Percentiles rank a stretch among this genome's conserved stretches.
Evolutionary conservation across 2,888 invertebrate species (phyloP).

Genomic region (Xylophagus ater): DNA sequence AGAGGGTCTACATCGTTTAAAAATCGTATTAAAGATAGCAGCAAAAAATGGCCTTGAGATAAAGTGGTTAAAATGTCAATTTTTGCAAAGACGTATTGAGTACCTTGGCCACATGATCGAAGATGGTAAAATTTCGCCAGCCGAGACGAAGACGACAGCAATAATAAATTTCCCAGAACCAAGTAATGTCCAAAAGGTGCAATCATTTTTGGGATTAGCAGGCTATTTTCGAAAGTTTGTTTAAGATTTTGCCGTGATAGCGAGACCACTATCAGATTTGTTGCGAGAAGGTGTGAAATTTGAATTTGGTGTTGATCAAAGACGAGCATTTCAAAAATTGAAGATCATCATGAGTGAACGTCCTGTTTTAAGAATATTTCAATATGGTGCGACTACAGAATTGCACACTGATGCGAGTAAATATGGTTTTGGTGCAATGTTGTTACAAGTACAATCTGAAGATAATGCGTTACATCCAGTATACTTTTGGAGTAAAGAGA

Average conservation of each 20-base stretch:
- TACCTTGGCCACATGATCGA: no score
- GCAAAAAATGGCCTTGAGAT: conserved; percentile 12
- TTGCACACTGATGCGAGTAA: no score
- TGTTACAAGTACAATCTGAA: not conserved
- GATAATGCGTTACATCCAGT: not conserved
- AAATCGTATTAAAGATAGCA: conserved; percentile 12
- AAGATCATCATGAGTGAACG: conserved; percentile 4
- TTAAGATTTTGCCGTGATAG: conserved; percentile 17
- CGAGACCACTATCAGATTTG: conserved; percentile 18
- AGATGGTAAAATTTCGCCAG: no score
- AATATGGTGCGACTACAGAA: conserved; percentile 6
- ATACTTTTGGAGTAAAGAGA: conserved; percentile 1
- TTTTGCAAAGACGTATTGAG: no score
- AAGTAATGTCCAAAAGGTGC: conserved; percentile 6
- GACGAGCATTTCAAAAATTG: conserved; percentile 5
- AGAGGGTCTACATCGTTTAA: conserved; percentile 12
- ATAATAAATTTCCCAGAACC: not conserved
- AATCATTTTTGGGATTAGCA: conserved; percentile 12
- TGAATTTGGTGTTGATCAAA: conserved; percentile 2
- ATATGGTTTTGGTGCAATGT: not conserved
- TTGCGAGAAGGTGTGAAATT: conserved; percentile 13
- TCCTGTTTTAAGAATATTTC: conserved; percentile 8
- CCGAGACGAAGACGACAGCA: not conserved
- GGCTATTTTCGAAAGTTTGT: conserved; percentile 16
- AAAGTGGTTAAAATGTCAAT: conserved; percentile 19